These are phyloP conservation scores for Aricia agestis DNA, from an alignment of 1,140 invertebrate species.

Conservation along the genomic window DNA sequence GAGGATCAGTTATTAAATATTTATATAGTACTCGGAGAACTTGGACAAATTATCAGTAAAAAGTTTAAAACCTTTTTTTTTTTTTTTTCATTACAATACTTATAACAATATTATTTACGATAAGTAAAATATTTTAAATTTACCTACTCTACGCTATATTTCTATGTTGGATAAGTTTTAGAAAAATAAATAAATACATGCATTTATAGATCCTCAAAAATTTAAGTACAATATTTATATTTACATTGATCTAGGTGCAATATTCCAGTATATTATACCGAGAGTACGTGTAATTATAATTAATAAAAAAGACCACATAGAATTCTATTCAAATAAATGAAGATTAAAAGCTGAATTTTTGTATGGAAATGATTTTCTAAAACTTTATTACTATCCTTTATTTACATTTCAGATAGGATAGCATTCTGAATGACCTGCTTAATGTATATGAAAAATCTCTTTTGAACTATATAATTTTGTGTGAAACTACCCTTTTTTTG, in stretches of 20 bases:
- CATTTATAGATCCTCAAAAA: slow-evolving; percentile 41
- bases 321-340: too few species aligned
- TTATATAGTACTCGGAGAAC: slow-evolving; percentile 19
- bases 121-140: slow-evolving; percentile 19
- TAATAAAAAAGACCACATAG: too few species aligned
- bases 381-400: too few species aligned
- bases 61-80: slow-evolving; percentile 16
- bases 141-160: slow-evolving; percentile 15
- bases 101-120: not conserved
- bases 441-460: not conserved
- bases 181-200: slow-evolving; percentile 19
- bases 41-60: slow-evolving; percentile 17
- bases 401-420: too few species aligned
- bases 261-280: not conserved
- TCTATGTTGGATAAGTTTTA: slow-evolving; percentile 9
- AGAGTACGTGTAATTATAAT: not conserved
- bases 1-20: slow-evolving; percentile 38
- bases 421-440: too few species aligned
- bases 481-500: not conserved
- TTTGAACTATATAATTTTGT: not conserved
- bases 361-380: too few species aligned
- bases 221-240: slow-evolving; percentile 72
- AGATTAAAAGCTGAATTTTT: too few species aligned
- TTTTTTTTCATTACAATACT: slow-evolving; percentile 4
- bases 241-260: slow-evolving; percentile 51